Percentiles rank a stretch among this genome's conserved stretches.
These are phyloP conservation scores for Habroteleia sp. DNA, from an alignment of 2,888 invertebrate genomes.

Conservation along the genomic window DNA sequence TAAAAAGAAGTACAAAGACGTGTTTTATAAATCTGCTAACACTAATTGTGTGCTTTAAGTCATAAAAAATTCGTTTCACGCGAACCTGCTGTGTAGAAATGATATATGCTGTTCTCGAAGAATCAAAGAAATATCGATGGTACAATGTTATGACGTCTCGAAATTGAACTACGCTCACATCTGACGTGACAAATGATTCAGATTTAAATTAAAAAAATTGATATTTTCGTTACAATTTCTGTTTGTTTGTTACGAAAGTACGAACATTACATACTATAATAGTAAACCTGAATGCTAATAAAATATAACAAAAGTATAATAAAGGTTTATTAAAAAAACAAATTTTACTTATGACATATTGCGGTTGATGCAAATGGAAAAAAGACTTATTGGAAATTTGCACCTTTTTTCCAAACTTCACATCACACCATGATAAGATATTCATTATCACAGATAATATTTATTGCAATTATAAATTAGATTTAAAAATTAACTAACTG, in stretches of 20 bases:
- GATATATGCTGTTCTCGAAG: constrained; percentile 18
- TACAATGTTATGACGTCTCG: constrained; percentile 10
- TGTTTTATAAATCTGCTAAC: constrained; percentile 23
- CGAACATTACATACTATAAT: no score
- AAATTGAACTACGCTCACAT: constrained; percentile 22
- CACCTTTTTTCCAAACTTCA: neutral
- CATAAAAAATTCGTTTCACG: constrained; percentile 35
- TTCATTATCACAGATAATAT: constrained; percentile 54
- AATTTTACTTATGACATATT: constrained; percentile 5
- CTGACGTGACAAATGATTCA: constrained; percentile 29
- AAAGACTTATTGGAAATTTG: constrained; percentile 1
- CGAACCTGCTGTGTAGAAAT: constrained; percentile 26
- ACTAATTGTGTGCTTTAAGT: constrained; percentile 10
- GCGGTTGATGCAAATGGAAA: neutral
- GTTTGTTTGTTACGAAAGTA: constrained; percentile 1
- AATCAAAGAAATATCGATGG: constrained; percentile 27
- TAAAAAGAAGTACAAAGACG: constrained; percentile 33
- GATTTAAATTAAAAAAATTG: constrained; percentile 32
- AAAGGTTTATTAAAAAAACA: neutral
- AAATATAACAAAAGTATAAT: no score
- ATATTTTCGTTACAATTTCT: neutral
- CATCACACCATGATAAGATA: constrained; percentile 6
- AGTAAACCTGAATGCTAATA: no score
- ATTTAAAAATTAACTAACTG: neutral
- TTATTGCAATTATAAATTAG: constrained; percentile 38